Evolutionary conservation across 2,113 vertebrate species (phyloP).

Genomic region (Zeus faber): DNA sequence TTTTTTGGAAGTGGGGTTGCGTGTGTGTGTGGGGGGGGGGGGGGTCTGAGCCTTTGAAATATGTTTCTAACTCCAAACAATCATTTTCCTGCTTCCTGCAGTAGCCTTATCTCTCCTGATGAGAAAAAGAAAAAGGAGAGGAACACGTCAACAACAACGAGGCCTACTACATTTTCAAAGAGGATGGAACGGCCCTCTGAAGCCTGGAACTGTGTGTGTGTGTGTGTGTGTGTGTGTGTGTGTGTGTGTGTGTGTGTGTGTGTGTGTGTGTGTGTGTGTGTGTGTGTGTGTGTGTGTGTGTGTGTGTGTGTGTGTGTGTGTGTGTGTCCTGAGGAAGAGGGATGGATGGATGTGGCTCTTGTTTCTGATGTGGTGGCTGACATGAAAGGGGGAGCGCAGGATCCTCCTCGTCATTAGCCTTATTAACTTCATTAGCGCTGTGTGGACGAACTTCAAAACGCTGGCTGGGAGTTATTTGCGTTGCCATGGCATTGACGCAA

Average conservation of each 20-base stretch:
- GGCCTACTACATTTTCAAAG: slow-evolving; percentile 54
- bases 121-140: slow-evolving; percentile 16
- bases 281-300: not conserved
- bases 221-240: no score
- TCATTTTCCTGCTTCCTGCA: slow-evolving; percentile 37
- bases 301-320: not conserved
- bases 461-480: slow-evolving; percentile 62
- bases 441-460: slow-evolving; percentile 56
- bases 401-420: slow-evolving; percentile 59
- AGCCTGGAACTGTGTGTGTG: slow-evolving; percentile 41
- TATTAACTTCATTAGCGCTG: slow-evolving; percentile 61
- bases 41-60: slow-evolving; percentile 65
- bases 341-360: slow-evolving; percentile 43
- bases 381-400: slow-evolving; percentile 55
- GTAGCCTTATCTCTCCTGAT: slow-evolving; percentile 49
- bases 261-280: no score
- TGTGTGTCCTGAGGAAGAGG: no score
- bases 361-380: slow-evolving; percentile 48
- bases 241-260: not conserved
- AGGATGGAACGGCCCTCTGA: slow-evolving; percentile 43
- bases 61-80: slow-evolving; percentile 69
- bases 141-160: slow-evolving; percentile 18
- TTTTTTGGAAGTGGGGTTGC: not conserved
- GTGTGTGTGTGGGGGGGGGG: not conserved
- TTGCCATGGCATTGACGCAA: slow-evolving; percentile 37